phyloP scores from a whole-genome alignment of 2,888 invertebrate genomes.

The Brenthis hecate region DNA sequence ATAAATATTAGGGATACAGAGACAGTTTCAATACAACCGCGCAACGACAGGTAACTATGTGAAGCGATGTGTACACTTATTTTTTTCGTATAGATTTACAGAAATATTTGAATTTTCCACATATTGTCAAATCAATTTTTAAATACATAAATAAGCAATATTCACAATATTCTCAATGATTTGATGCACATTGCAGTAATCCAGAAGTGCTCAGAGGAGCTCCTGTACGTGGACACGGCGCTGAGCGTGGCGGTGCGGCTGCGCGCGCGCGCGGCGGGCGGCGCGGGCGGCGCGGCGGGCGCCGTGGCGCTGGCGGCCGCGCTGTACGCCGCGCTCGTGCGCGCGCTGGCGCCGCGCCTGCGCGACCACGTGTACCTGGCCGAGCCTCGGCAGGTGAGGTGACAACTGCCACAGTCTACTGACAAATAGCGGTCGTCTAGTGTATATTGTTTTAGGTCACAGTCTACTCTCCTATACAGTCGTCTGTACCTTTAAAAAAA shows the following conservation, averaged over 20 bases:
- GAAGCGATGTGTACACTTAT: too few relatives aligned
- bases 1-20: too few relatives aligned
- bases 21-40: too few relatives aligned
- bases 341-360: slow-evolving; percentile 53
- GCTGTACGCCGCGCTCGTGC: slow-evolving; percentile 62
- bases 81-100: too few relatives aligned
- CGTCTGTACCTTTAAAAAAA: neutral
- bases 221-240: slow-evolving; percentile 61
- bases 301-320: slow-evolving; percentile 48
- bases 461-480: neutral
- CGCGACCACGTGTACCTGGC: slow-evolving; percentile 62
- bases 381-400: slow-evolving; percentile 46
- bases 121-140: too few relatives aligned
- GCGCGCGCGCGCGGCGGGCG: slow-evolving; percentile 40
- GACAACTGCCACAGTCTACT: neutral
- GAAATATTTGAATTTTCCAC: too few relatives aligned
- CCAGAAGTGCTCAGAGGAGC: slow-evolving; percentile 61
- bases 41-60: too few relatives aligned
- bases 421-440: neutral
- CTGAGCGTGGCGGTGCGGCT: slow-evolving; percentile 61
- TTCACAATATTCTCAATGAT: too few relatives aligned
- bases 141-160: too few relatives aligned
- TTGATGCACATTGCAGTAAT: slow-evolving; percentile 52
- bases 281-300: slow-evolving; percentile 31
- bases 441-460: too few relatives aligned